A percentile compares a stretch with the other conserved stretches of the same genome.
These are phyloP conservation scores for Morus bassanus DNA, from an alignment of 2,797 vertebrate species.

Conservation along the genomic window DNA sequence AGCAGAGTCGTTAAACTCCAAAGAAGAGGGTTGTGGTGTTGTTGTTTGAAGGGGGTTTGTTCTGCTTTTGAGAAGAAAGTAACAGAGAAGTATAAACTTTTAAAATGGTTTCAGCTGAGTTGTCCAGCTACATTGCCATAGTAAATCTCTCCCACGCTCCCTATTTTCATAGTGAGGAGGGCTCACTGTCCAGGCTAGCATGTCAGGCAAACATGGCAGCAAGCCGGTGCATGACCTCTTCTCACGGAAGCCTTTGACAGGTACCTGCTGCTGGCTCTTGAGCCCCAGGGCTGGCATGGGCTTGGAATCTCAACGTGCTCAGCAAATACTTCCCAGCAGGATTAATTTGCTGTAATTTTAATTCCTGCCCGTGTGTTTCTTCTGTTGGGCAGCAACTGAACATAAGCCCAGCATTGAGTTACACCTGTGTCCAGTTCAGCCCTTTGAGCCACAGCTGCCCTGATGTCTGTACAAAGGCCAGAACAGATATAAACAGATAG, in stretches of 20 bases:
- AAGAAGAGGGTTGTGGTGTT: not conserved
- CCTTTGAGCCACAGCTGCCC: not conserved
- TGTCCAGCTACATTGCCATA: not conserved
- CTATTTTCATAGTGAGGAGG: not conserved
- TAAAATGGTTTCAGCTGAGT: not conserved
- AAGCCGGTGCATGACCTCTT: not conserved
- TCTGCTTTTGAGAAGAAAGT: not conserved
- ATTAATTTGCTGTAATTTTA: not conserved
- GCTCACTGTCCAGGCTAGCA: not conserved
- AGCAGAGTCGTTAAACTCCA: not conserved
- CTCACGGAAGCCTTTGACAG: not conserved
- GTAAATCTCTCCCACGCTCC: not conserved
- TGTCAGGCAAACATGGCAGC: not conserved
- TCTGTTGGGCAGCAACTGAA: not conserved
- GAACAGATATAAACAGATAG: not conserved
- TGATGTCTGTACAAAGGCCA: not conserved
- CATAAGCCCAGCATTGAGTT: not conserved
- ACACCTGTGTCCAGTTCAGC: not conserved
- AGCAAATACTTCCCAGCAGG: not conserved
- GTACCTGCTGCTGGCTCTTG: not conserved
- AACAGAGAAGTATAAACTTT: not conserved
- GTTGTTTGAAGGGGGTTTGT: not conserved
- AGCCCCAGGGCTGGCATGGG: not conserved
- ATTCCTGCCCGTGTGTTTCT: not conserved
- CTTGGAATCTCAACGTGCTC: not conserved